These are phyloP conservation scores for Camponotus pennsylvanicus DNA, from an alignment of 1,140 invertebrate species.

Conservation along the genomic window DNA sequence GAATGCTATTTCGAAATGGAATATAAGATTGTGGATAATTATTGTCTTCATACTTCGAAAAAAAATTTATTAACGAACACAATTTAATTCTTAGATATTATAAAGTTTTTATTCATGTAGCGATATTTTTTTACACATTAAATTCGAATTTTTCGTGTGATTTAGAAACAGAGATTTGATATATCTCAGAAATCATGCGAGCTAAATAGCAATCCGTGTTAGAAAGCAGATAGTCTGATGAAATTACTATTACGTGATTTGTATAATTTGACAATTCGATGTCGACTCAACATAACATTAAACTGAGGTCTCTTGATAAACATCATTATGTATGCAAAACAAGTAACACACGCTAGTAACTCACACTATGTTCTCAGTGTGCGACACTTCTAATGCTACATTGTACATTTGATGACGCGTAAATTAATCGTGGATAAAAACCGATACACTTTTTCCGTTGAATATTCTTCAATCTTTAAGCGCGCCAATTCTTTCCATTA, in stretches of 20 bases:
- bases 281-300: background rate
- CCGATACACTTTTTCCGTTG: background rate
- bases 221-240: background rate
- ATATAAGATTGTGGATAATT: background rate
- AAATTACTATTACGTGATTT: background rate
- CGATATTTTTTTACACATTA: background rate
- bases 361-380: slow-evolving; percentile 75
- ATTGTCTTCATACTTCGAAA: background rate
- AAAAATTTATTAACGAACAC: background rate
- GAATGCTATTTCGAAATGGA: background rate
- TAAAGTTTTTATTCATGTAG: background rate
- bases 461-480: background rate
- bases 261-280: background rate
- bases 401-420: slow-evolving; percentile 18
- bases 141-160: slow-evolving; percentile 4
- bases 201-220: background rate
- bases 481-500: background rate
- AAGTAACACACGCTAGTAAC: slow-evolving; percentile 19
- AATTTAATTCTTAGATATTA: background rate
- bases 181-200: background rate
- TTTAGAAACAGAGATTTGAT: background rate
- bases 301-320: background rate
- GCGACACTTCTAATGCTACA: slow-evolving; percentile 73
- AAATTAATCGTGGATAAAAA: slow-evolving; percentile 24
- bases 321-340: background rate